Evolutionary conservation across 2,797 vertebrate genomes (phyloP).

Genomic region (Acipenser ruthenus): DNA sequence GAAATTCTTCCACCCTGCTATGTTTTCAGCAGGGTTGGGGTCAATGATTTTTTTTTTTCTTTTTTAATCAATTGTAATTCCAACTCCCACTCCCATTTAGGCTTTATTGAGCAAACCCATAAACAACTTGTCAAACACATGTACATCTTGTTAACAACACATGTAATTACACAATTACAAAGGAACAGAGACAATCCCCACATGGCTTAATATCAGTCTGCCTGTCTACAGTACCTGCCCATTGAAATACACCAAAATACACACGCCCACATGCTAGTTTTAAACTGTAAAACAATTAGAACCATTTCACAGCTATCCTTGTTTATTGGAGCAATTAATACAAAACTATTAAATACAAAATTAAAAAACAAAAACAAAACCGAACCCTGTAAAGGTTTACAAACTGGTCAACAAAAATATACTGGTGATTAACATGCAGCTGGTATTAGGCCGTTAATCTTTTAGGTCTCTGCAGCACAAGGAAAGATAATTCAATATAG

Average conservation of each 20-base stretch:
- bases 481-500: constrained; percentile 25
- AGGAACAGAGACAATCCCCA: constrained; percentile 12
- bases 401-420: not conserved
- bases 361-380: not conserved
- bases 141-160: no score
- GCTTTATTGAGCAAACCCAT: no score
- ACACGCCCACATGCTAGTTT: constrained; percentile 1
- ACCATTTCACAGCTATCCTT: not conserved
- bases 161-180: no score
- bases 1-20: no score
- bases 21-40: no score
- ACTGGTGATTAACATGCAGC: not conserved
- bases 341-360: no score
- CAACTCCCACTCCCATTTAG: no score
- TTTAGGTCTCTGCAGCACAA: not conserved
- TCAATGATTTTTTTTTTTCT: no score
- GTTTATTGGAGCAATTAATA: not conserved
- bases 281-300: not conserved
- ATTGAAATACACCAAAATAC: constrained; percentile 19
- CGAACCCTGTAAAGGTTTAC: not conserved
- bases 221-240: constrained; percentile 5
- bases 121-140: no score
- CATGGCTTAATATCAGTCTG: constrained; percentile 18
- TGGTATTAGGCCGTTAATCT: constrained; percentile 4
- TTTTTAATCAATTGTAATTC: no score